Evolutionary conservation across 1,140 invertebrate genomes (phyloP), one percentile per base, ranked within the genome.

Genomic region (Drosophila albomicans): DNA sequence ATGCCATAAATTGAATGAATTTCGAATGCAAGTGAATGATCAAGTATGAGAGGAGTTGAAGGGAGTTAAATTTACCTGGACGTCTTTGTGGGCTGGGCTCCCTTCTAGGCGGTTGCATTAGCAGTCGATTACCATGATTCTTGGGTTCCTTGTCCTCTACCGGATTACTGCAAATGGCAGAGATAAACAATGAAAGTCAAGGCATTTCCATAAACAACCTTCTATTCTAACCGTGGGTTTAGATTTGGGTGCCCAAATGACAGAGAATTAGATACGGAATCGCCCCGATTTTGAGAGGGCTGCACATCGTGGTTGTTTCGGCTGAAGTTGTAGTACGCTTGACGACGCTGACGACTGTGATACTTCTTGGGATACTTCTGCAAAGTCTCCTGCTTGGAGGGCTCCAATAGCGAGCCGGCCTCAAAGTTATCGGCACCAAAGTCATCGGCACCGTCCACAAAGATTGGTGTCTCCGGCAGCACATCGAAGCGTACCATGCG

Each of bases 321-420:
- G 15, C 15, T 15, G 15, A 15, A 15, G 15, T 15, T 15, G 15
- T 15, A 15, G 66, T 16, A 16, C 15, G 15, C 45, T 13, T 84
- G 65, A 13, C 91, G 86, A 10, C 90, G 81, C 4, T 81, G 79
- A 11, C 78, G 86, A 68, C 41, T 16, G 70, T 82, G 75, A 46
- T 74, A 77, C 66, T 86, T 91, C 56, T 91, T 91, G 45, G 81
- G 90, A n/a, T 72, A 66, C 46, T 92, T 88, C 1, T 66, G 51
- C 5, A 67, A 59, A 13, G 51, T 46, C 7, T 78, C 68, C 30
- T 77, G 61, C 46, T 91, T 91, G 0, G 49, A 48, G 20, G 81
- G 72, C 16, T 75, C 67, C 15, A 74, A 64, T 38, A 81, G 78
- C 6, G 85, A 61, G 25, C 63, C 38, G 3, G 64, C 69, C 11